Conservation (phyloP, 2,113 vertebrate species). For the Cygnus atratus region DNA sequence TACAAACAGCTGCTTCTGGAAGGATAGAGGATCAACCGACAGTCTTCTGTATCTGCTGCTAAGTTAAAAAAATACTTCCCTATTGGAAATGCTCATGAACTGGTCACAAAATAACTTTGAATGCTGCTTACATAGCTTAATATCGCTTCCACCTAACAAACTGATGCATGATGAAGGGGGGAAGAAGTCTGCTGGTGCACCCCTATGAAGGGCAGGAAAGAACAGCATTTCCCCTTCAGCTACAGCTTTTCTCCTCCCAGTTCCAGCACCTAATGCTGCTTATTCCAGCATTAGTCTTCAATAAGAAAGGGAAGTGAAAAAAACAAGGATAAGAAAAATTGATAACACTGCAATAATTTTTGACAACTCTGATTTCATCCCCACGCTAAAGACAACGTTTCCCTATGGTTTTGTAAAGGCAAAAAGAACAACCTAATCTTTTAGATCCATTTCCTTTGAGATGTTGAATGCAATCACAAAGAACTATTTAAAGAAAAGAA, state of each 20-base stretch:
- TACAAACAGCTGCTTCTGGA: neutral
- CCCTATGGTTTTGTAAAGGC: neutral
- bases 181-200: no score
- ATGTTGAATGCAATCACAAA: neutral
- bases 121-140: fast-evolving
- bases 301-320: neutral
- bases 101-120: neutral
- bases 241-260: neutral
- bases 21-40: neutral
- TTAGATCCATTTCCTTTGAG: neutral
- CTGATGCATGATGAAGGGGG: no score
- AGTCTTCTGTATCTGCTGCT: neutral
- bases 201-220: neutral
- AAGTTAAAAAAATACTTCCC: neutral
- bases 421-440: neutral
- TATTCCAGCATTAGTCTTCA: neutral
- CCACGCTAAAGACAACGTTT: neutral
- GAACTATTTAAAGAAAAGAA: neutral
- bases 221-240: neutral
- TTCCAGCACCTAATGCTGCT: neutral
- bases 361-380: neutral
- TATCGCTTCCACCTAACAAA: neutral
- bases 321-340: neutral
- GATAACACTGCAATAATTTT: neutral
- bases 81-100: neutral